A percentile compares a stretch with the other conserved stretches of the same genome.
phyloP scores from a whole-genome alignment of 2,797 vertebrate genomes.

The Setipinna tenuifilis region DNA sequence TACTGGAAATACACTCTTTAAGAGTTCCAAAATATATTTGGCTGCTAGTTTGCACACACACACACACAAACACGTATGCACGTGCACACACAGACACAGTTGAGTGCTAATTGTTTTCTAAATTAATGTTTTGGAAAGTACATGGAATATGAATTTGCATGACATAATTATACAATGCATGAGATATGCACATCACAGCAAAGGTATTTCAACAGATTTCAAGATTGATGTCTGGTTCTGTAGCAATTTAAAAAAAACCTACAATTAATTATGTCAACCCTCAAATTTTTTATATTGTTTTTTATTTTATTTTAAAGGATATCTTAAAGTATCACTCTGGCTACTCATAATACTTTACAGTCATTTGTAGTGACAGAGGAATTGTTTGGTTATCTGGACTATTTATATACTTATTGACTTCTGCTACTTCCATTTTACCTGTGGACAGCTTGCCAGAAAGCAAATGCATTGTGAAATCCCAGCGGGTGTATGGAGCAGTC shows the following conservation, averaged over 20 bases:
- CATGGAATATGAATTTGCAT: background rate
- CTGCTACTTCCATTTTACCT: background rate
- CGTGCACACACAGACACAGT: background rate
- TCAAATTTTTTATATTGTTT: background rate
- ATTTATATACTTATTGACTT: background rate
- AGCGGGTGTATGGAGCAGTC: slow-evolving; percentile 37
- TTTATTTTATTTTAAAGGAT: background rate
- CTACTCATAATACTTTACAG: background rate
- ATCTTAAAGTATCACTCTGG: background rate
- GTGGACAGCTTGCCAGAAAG: background rate
- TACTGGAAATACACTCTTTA: background rate
- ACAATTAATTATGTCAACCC: background rate
- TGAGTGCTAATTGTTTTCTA: background rate
- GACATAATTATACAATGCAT: slow-evolving; percentile 12
- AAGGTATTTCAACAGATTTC: slow-evolving; percentile 8
- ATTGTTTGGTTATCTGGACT: background rate
- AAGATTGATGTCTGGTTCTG: slow-evolving; percentile 1
- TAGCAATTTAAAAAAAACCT: background rate
- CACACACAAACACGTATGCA: background rate
- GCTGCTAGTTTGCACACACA: background rate
- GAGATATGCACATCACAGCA: background rate
- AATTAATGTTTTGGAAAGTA: slow-evolving; percentile 7
- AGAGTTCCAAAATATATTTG: slow-evolving; percentile 12
- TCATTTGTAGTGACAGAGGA: background rate
- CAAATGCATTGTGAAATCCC: slow-evolving; percentile 56